Evolutionary conservation across 2,888 invertebrate genomes (phyloP), one percentile per base, ranked within the genome.

Genomic region (Oxystoma pomonae): DNA sequence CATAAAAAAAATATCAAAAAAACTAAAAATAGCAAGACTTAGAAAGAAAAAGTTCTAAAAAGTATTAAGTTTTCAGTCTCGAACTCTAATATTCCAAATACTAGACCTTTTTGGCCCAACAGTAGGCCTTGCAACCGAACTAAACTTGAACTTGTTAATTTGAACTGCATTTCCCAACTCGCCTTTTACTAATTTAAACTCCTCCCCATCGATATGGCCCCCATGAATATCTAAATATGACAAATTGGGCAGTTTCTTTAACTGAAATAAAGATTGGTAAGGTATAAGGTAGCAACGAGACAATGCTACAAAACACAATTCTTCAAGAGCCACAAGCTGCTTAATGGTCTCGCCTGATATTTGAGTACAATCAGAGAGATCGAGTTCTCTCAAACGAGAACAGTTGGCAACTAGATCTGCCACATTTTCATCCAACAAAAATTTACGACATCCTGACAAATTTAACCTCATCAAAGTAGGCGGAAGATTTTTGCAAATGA

Each of bases 111-210:
- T 83, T 0, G 90, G 84, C 0, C 96, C 96, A 0, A 95, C 94
- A 0, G 96, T 96, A 0, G 96, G 96, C 16, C 94, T 83, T 0
- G 95, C 94, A 16, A 96, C 89, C 0, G 92, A 92, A 73, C 95
- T 95, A 77, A 90, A 91, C 65, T 87, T 85, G 73, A 87, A 89
- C 76, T 88, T 87, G 78, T 92, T 93, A 57, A 92, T 84, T 72
- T 86, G 83, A 60, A 90, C 85, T 63, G 81, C 79, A 1, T 84
- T 82, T 20, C 80, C 80, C 72, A 90, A 83, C 64, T 81, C 83
- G 16, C 82, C 80, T 68, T 84, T 82, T 19, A 90, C 77, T 56
- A 81, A 77, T 70, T 82, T 79, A 62, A 88, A 71, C 19, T 85
- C 83, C 16, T 69, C 74, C 56, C 79, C 78, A 59, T 87, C 87